These are phyloP conservation scores for Babyrousa celebensis DNA, from an alignment of 2,797 vertebrate species.

Conservation along the genomic window DNA sequence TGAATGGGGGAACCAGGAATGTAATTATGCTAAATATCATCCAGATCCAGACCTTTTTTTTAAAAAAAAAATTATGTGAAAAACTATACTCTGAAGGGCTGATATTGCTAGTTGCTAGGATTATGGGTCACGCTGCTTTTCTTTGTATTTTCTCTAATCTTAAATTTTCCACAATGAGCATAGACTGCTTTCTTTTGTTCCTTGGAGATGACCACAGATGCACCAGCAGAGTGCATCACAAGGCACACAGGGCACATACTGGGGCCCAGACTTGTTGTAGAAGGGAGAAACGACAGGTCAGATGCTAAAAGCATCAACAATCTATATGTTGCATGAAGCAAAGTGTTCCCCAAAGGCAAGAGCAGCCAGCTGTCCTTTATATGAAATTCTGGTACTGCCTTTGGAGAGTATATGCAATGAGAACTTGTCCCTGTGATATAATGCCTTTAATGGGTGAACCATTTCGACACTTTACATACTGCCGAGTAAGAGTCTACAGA, in stretches of 20 bases:
- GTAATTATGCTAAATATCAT: conserved; percentile 36
- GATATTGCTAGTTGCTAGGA: neutral
- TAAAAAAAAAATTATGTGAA: neutral
- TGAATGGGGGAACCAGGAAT: neutral
- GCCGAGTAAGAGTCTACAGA: conserved; percentile 84
- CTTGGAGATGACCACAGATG: neutral
- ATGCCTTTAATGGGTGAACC: conserved; percentile 76
- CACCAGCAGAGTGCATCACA: neutral
- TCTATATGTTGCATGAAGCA: conserved; percentile 37
- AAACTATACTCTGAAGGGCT: neutral
- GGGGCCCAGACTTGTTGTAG: neutral
- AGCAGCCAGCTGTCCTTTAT: conserved; percentile 76
- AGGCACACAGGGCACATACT: neutral
- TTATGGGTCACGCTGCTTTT: neutral
- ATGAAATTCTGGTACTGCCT: conserved; percentile 66
- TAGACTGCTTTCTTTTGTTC: neutral
- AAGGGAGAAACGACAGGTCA: neutral
- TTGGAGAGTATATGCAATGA: conserved; percentile 29
- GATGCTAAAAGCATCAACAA: neutral
- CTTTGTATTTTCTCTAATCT: conserved; percentile 25
- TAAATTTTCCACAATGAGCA: conserved; percentile 14
- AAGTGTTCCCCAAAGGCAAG: conserved; percentile 69
- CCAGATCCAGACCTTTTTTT: neutral
- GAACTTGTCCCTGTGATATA: conserved; percentile 64
- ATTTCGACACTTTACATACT: conserved; percentile 80